phyloP scores from a whole-genome alignment of 1,140 invertebrate genomes.

The Drosophila tropicalis region DNA sequence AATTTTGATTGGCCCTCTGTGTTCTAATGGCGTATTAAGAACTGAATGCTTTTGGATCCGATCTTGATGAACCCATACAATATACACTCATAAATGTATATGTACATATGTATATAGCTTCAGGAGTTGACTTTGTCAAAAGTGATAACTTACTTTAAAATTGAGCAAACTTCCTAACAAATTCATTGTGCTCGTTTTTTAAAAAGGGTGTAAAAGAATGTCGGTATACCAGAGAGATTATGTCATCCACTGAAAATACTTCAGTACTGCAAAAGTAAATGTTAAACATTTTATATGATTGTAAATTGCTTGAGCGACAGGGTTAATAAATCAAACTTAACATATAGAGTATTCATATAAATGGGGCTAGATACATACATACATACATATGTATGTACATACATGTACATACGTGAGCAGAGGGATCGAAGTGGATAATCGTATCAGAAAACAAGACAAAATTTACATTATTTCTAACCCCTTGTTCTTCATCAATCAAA shows the following conservation, averaged over 20 bases:
- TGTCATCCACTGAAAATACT: conserved; percentile 43
- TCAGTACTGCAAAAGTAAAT: conserved; percentile 42
- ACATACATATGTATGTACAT: not conserved
- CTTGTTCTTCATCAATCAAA: no score
- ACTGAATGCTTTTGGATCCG: not conserved
- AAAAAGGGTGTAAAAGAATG: not conserved
- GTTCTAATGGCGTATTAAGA: conserved; percentile 2
- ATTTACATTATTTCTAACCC: no score
- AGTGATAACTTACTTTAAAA: not conserved
- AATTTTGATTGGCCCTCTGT: conserved; percentile 12
- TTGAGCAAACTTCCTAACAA: not conserved
- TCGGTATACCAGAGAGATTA: conserved; percentile 33
- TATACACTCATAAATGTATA: no score
- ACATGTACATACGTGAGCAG: not conserved
- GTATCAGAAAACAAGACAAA: no score
- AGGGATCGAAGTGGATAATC: no score
- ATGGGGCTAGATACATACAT: conserved; percentile 2
- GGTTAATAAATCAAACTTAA: conserved; percentile 53
- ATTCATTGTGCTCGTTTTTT: not conserved
- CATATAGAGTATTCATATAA: conserved; percentile 7
- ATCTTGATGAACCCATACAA: not conserved
- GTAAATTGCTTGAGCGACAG: conserved; percentile 43
- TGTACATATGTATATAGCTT: not conserved
- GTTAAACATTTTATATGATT: conserved; percentile 28
- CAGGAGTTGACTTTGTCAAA: no score